phyloP scores from a whole-genome alignment of 2,113 vertebrate genomes.

The Actenoides hombroni region DNA sequence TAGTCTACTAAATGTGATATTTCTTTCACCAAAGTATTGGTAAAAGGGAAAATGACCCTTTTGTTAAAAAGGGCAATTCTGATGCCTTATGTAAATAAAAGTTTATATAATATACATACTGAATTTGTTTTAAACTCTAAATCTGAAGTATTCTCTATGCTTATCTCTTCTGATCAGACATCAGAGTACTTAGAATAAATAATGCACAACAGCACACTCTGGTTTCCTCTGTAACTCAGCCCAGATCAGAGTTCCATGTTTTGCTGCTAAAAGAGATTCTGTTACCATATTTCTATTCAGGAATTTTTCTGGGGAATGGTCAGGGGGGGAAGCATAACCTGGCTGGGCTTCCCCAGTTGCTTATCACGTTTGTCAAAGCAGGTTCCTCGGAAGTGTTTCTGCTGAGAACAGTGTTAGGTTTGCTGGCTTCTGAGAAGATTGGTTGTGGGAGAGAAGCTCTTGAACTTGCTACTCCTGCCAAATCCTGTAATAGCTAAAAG shows the following conservation, averaged over 20 bases:
- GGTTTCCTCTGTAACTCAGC: background rate
- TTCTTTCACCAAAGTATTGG: slow-evolving; percentile 19
- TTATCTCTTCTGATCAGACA: background rate
- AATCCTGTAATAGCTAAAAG: background rate
- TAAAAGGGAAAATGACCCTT: slow-evolving; percentile 31
- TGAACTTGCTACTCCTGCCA: background rate
- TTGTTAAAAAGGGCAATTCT: slow-evolving; percentile 54
- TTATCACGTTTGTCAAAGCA: background rate
- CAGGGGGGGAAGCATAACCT: background rate
- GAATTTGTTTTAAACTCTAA: slow-evolving; percentile 49
- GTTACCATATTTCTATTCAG: background rate
- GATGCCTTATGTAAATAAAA: slow-evolving; percentile 71
- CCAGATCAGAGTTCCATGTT: background rate
- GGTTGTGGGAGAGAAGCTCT: background rate
- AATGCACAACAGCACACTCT: background rate
- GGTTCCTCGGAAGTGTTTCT: background rate
- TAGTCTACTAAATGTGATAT: slow-evolving; percentile 32
- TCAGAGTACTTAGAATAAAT: background rate
- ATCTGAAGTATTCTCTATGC: background rate
- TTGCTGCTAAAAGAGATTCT: background rate
- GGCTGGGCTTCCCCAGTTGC: rapidly evolving
- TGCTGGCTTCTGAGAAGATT: background rate
- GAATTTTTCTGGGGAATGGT: background rate
- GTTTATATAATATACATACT: slow-evolving; percentile 9
- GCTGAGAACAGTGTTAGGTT: background rate